Conservation (phyloP, 1,140 invertebrate genomes). For the Achroia grisella region DNA sequence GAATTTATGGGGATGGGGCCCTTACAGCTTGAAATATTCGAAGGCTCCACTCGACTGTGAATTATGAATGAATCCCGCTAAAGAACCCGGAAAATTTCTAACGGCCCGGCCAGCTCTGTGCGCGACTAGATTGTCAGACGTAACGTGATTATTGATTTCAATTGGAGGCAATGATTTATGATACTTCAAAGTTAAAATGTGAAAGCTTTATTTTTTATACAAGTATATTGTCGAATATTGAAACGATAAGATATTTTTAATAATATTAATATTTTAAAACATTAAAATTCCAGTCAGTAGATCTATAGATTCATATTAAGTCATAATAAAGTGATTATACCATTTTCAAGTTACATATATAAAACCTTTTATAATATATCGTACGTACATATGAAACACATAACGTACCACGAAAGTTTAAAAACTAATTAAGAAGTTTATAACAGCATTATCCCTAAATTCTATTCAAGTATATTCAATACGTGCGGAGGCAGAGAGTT, state of each 20-base stretch:
- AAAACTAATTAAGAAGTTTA: constrained; percentile 3
- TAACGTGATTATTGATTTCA: constrained; percentile 17
- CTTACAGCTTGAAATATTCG: constrained; percentile 68
- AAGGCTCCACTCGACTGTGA: constrained; percentile 67
- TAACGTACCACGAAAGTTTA: background rate
- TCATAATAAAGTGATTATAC: too few relatives aligned
- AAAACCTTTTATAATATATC: too few relatives aligned
- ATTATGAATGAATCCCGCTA: constrained; percentile 72
- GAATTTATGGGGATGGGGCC: constrained; percentile 63
- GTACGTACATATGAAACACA: too few relatives aligned
- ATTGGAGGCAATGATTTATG: background rate
- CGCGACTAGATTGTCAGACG: constrained; percentile 18
- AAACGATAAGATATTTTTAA: too few relatives aligned
- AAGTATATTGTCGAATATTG: too few relatives aligned
- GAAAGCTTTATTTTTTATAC: too few relatives aligned
- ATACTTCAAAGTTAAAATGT: background rate
- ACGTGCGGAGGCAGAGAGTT: too few relatives aligned
- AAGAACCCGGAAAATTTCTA: constrained; percentile 71
- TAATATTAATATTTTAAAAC: too few relatives aligned
- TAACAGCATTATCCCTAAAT: constrained; percentile 2
- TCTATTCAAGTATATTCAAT: too few relatives aligned
- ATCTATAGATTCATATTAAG: too few relatives aligned
- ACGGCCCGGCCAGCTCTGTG: constrained; percentile 37
- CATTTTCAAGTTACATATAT: too few relatives aligned
- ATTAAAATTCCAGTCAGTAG: too few relatives aligned